Evolutionary conservation across 2,113 vertebrate genomes (phyloP).

Genomic region (Cercopithecus mona): DNA sequence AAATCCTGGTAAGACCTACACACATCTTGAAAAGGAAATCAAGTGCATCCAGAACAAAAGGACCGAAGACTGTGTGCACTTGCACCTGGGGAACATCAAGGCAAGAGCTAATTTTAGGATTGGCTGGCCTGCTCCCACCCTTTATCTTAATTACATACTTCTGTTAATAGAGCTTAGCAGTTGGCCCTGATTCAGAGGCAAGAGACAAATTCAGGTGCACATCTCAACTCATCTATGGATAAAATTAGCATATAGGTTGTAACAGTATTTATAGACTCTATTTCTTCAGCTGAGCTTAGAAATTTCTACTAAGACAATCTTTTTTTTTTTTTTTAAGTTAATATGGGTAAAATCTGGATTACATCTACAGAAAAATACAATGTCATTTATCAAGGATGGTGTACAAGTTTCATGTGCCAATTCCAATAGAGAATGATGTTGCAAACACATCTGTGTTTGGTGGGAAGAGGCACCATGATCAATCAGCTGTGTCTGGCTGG

Average conservation of each 20-base stretch:
- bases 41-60: not conserved
- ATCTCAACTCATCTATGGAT: not conserved
- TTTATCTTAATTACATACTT: conserved; percentile 58
- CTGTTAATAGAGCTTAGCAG: not conserved
- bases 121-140: not conserved
- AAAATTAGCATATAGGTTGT: conserved; percentile 50
- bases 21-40: not conserved
- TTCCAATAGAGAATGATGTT: not conserved
- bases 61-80: not conserved
- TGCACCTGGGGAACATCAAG: conserved; percentile 46
- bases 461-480: not conserved
- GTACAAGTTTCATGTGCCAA: not conserved
- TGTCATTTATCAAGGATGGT: not conserved
- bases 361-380: not conserved
- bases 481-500: no score
- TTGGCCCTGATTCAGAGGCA: not conserved
- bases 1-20: not conserved
- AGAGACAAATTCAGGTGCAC: conserved; percentile 30
- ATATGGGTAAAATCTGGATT: not conserved
- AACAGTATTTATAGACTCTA: conserved; percentile 53
- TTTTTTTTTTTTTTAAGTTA: not conserved
- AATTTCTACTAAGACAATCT: not conserved
- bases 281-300: conserved; percentile 13
- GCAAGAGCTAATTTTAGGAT: conserved; percentile 18
- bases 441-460: not conserved